A percentile compares a stretch with the other conserved stretches of the same genome.
Conservation (phyloP, 2,797 vertebrate species). For the Miichthys miiuy region DNA sequence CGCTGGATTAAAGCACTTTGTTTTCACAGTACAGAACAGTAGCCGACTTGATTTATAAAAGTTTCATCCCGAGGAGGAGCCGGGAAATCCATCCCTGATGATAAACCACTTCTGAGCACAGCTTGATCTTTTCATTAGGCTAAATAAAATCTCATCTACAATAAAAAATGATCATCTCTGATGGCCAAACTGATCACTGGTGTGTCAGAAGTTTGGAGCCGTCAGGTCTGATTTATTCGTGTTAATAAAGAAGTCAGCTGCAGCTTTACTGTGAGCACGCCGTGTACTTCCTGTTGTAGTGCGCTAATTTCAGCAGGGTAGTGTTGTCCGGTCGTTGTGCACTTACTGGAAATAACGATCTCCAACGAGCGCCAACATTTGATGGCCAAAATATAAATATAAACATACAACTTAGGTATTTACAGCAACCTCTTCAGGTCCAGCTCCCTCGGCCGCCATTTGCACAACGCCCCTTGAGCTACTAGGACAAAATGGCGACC, state of each 20-base stretch:
- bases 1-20: background rate
- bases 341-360: no score
- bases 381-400: no score
- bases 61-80: background rate
- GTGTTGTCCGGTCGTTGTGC: no score
- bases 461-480: no score
- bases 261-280: no score
- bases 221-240: background rate
- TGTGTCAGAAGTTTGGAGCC: constrained; percentile 1
- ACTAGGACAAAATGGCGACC: no score
- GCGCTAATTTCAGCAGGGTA: no score
- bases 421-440: no score
- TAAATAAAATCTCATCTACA: background rate
- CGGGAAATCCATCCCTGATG: background rate
- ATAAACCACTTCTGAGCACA: background rate
- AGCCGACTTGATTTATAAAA: background rate
- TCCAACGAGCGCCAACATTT: no score
- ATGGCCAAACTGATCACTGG: background rate
- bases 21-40: background rate
- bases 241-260: background rate
- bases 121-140: background rate
- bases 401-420: no score
- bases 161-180: background rate
- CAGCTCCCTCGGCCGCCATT: no score
- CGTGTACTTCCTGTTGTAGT: no score